phyloP scores from a whole-genome alignment of 1,140 invertebrate species.

The Gryon sp. region DNA sequence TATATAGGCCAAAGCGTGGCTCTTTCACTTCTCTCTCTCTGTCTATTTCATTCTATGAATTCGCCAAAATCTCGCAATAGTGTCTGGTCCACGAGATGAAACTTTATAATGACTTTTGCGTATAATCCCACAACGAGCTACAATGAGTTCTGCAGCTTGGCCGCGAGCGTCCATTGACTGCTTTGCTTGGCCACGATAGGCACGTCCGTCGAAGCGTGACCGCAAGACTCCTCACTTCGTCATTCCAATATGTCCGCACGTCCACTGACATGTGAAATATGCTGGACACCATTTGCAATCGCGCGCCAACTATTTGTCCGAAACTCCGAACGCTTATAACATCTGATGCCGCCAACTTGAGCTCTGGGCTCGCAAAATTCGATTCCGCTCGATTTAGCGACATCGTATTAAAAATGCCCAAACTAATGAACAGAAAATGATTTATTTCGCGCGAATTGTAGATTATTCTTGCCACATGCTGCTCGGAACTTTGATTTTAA shows the following conservation, averaged over 20 bases:
- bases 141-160: slow-evolving; percentile 54
- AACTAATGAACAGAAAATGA: slow-evolving; percentile 1
- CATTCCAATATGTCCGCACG: slow-evolving; percentile 50
- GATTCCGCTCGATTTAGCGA: not conserved
- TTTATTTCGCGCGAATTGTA: slow-evolving; percentile 8
- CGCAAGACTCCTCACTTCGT: slow-evolving; percentile 54
- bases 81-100: slow-evolving; percentile 22
- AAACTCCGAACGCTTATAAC: slow-evolving; percentile 6
- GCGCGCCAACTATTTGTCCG: slow-evolving; percentile 47
- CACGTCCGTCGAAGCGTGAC: slow-evolving; percentile 39
- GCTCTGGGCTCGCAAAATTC: not conserved
- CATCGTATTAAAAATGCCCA: slow-evolving; percentile 16
- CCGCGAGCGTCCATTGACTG: slow-evolving; percentile 51
- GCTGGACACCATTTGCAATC: slow-evolving; percentile 43
- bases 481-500: no score
- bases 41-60: slow-evolving; percentile 4
- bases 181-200: slow-evolving; percentile 32
- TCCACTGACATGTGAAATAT: slow-evolving; percentile 45
- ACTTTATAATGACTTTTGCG: slow-evolving; percentile 64
- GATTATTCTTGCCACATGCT: no score
- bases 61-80: slow-evolving; percentile 51
- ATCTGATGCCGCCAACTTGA: slow-evolving; percentile 12
- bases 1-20: slow-evolving; percentile 51
- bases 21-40: no score
- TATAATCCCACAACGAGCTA: slow-evolving; percentile 53